Conservation (phyloP, 2,797 vertebrate genomes). For the Sebastes nivosus region DNA sequence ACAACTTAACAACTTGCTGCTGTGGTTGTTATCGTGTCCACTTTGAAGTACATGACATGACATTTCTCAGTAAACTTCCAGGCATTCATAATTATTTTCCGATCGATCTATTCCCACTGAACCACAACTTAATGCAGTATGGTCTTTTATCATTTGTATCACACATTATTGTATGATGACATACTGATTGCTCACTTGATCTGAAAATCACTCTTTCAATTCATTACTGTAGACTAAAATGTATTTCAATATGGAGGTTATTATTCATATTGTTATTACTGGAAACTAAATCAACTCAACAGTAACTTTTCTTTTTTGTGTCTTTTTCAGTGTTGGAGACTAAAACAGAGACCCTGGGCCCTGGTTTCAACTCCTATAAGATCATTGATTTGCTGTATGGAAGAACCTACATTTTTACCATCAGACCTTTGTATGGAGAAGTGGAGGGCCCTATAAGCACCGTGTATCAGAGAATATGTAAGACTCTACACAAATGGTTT, state of each 20-base stretch:
- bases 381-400: slow-evolving; percentile 80
- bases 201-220: background rate
- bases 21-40: background rate
- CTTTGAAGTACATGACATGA: background rate
- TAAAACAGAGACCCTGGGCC: slow-evolving; percentile 78
- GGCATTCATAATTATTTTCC: background rate
- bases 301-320: background rate
- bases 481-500: slow-evolving; percentile 17
- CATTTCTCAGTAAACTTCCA: background rate
- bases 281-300: background rate
- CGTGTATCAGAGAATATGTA: slow-evolving; percentile 83
- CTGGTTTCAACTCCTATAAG: slow-evolving; percentile 75
- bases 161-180: background rate
- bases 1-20: background rate
- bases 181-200: background rate
- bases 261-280: background rate
- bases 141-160: background rate
- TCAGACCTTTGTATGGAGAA: slow-evolving; percentile 86
- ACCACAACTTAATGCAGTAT: background rate
- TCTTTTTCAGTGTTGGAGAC: slow-evolving; percentile 77
- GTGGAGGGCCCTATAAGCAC: slow-evolving; percentile 81
- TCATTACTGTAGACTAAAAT: background rate
- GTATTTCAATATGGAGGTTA: background rate
- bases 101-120: background rate
- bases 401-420: slow-evolving; percentile 85